Percentiles rank a stretch among this genome's conserved stretches.
Conservation (phyloP, 2,113 vertebrate genomes). For the Albula goreensis region DNA sequence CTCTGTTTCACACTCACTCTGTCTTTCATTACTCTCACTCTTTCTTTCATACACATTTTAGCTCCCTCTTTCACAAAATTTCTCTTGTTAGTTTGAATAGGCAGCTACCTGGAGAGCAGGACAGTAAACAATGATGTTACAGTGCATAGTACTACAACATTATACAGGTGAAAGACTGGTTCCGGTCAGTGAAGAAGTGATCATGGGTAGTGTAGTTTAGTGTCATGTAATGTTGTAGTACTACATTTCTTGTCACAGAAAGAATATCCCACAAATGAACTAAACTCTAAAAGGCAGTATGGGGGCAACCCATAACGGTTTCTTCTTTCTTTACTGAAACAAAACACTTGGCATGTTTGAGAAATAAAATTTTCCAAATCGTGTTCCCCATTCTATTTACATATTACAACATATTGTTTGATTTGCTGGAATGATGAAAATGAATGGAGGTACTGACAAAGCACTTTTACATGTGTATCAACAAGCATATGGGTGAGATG, state of each 20-base stretch:
- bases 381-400: neutral
- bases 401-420: conserved; percentile 36
- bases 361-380: neutral
- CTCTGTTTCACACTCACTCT: conserved; percentile 8
- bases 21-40: neutral
- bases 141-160: conserved; percentile 21
- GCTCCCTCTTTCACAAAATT: neutral
- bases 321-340: conserved; percentile 27
- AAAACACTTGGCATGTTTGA: neutral
- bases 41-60: conserved; percentile 11
- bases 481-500: neutral
- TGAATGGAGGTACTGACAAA: conserved; percentile 28
- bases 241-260: conserved; percentile 55
- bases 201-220: conserved; percentile 36
- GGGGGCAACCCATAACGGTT: conserved; percentile 53
- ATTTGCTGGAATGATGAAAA: conserved; percentile 39
- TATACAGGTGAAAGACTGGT: conserved; percentile 37
- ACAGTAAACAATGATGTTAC: conserved; percentile 18
- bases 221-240: conserved; percentile 43
- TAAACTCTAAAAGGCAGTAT: conserved; percentile 59
- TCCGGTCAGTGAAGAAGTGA: conserved; percentile 43
- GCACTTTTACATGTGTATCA: conserved; percentile 31
- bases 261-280: conserved; percentile 42
- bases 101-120: neutral
- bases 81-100: neutral